These are phyloP conservation scores for Lepus townsendii DNA, from an alignment of 2,797 vertebrate genomes.

Conservation along the genomic window DNA sequence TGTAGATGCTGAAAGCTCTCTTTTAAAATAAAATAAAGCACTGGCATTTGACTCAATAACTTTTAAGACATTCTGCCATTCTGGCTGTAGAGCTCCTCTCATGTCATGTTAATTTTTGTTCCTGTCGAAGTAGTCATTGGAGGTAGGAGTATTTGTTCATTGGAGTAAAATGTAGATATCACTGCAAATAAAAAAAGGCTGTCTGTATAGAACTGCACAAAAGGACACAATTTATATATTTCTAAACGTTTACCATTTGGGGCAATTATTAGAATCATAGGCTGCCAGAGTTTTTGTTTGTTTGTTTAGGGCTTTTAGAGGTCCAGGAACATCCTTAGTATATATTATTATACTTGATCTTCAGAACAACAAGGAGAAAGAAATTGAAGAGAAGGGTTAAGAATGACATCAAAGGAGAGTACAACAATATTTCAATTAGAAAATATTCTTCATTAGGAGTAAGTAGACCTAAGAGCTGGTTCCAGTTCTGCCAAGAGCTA, in stretches of 20 bases:
- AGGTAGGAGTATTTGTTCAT: constrained; percentile 32
- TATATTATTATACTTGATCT: background rate
- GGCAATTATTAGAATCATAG: constrained; percentile 39
- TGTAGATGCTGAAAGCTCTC: background rate
- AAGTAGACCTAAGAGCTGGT: background rate
- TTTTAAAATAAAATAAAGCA: constrained; percentile 26
- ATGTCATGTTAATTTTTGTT: constrained; percentile 63
- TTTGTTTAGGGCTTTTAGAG: background rate
- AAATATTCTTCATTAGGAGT: constrained; percentile 38
- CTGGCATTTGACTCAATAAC: background rate
- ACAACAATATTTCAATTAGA: background rate
- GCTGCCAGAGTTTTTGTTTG: background rate
- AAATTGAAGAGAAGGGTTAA: background rate
- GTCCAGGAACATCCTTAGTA: background rate
- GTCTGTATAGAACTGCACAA: background rate
- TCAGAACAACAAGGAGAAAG: background rate
- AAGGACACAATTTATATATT: constrained; percentile 30
- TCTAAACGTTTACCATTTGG: constrained; percentile 26
- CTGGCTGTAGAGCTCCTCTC: background rate
- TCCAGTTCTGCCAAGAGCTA: constrained; percentile 32
- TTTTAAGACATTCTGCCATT: constrained; percentile 20
- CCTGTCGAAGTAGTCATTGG: constrained; percentile 58
- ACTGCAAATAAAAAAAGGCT: constrained; percentile 24
- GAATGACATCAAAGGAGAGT: background rate
- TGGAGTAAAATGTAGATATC: constrained; percentile 48